Conservation (phyloP, 2,888 invertebrate genomes). For the Sinotaia quadrata region DNA sequence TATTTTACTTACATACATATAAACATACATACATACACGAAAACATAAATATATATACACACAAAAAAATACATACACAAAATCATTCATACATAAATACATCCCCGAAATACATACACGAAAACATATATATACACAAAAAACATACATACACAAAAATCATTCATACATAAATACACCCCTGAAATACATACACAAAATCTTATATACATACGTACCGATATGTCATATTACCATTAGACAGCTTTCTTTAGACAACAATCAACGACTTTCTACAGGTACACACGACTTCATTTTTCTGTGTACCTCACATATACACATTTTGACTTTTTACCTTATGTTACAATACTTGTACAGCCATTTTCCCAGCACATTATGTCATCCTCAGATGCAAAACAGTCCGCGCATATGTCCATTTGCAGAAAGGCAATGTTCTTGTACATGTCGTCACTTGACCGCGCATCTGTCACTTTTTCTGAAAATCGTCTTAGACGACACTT, state of each 20-base stretch:
- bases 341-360: too few relatives aligned
- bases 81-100: slow-evolving; percentile 7
- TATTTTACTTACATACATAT: background rate
- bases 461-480: too few relatives aligned
- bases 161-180: slow-evolving; percentile 5
- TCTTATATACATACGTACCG: slow-evolving; percentile 1
- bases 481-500: too few relatives aligned
- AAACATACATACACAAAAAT: slow-evolving; percentile 1
- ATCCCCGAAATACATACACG: background rate
- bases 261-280: background rate
- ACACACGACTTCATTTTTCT: background rate
- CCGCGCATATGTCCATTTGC: too few relatives aligned
- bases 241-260: too few relatives aligned
- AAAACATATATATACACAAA: background rate
- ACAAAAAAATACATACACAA: background rate
- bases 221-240: too few relatives aligned
- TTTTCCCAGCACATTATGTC: too few relatives aligned
- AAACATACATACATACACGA: background rate
- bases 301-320: too few relatives aligned
- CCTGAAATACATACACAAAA: background rate
- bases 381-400: too few relatives aligned
- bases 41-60: background rate
- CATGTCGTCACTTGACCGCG: too few relatives aligned
- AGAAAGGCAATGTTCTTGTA: too few relatives aligned
- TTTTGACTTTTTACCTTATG: too few relatives aligned